Evolutionary conservation across 2,113 vertebrate genomes (phyloP).

Genomic region (Poeciliopsis occidentalis): DNA sequence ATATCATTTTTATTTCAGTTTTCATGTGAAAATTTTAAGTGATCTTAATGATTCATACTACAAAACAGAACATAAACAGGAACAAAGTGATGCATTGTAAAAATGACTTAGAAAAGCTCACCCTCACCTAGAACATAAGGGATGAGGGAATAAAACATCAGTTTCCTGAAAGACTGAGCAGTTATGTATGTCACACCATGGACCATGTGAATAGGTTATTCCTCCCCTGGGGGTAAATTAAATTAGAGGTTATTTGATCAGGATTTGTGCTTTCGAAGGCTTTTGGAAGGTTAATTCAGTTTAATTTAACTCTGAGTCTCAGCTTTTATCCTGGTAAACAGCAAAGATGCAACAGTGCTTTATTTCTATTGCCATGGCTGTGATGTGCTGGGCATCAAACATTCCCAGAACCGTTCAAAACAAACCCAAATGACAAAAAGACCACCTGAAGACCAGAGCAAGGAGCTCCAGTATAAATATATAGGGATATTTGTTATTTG

Average conservation of each 20-base stretch:
- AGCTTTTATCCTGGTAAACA: neutral
- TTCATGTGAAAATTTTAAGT: too few species aligned
- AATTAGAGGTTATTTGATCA: neutral
- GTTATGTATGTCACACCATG: neutral
- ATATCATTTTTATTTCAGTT: too few species aligned
- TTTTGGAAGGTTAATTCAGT: conserved; percentile 1
- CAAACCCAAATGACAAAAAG: neutral
- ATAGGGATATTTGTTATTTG: too few species aligned
- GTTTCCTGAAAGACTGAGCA: neutral
- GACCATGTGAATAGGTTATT: neutral
- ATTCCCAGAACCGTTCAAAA: neutral
- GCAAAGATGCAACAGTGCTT: neutral
- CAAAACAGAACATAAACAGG: too few species aligned
- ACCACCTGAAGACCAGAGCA: too few species aligned
- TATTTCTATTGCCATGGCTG: neutral
- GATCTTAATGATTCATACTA: too few species aligned
- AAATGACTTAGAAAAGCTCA: neutral
- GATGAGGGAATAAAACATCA: neutral
- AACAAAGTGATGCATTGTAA: too few species aligned
- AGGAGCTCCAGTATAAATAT: neutral
- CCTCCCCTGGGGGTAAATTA: neutral
- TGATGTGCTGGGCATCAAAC: neutral
- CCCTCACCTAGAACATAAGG: neutral
- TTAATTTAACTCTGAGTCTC: neutral
- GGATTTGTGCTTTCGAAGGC: neutral